phyloP scores from a whole-genome alignment of 2,888 invertebrate species.

The Auanema freiburgensis region DNA sequence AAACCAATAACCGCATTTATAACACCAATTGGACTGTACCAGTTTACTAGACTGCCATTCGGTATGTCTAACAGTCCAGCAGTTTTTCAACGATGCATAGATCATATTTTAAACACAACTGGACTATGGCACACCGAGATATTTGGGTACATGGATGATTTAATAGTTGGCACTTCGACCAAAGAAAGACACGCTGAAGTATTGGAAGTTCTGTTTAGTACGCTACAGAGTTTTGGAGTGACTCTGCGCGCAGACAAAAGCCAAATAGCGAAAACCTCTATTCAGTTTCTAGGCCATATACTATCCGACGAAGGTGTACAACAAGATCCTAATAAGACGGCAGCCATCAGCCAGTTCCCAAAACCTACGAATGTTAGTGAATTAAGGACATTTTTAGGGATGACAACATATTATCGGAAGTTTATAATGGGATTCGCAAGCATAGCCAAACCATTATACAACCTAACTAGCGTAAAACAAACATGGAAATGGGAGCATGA shows the following conservation, averaged over 20 bases:
- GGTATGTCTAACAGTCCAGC: constrained; percentile 44
- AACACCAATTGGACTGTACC: constrained; percentile 35
- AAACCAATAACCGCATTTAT: constrained; percentile 18
- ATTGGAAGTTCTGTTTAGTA: constrained; percentile 6
- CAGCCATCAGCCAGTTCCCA: constrained; percentile 3
- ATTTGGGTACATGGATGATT: constrained; percentile 4
- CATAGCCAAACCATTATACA: constrained; percentile 22
- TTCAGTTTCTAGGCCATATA: constrained; percentile 20
- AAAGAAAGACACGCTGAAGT: constrained; percentile 9
- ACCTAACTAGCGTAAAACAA: constrained; percentile 11
- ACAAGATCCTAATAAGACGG: constrained; percentile 14
- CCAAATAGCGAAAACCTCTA: constrained; percentile 16
- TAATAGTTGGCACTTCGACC: background rate
- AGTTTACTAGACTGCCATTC: constrained; percentile 44
- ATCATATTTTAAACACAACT: constrained; percentile 36
- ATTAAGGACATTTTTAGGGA: constrained; percentile 29
- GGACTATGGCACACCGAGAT: constrained; percentile 9
- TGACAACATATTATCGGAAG: constrained; percentile 28
- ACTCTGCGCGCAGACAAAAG: too few species aligned
- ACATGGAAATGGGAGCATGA: constrained; percentile 11
- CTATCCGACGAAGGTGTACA: constrained; percentile 1
- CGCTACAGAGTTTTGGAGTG: background rate
- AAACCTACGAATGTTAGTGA: constrained; percentile 16
- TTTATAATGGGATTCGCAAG: constrained; percentile 23
- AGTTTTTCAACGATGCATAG: constrained; percentile 47